Evolutionary conservation across 2,797 vertebrate species (phyloP).

Genomic region (Masticophis lateralis): DNA sequence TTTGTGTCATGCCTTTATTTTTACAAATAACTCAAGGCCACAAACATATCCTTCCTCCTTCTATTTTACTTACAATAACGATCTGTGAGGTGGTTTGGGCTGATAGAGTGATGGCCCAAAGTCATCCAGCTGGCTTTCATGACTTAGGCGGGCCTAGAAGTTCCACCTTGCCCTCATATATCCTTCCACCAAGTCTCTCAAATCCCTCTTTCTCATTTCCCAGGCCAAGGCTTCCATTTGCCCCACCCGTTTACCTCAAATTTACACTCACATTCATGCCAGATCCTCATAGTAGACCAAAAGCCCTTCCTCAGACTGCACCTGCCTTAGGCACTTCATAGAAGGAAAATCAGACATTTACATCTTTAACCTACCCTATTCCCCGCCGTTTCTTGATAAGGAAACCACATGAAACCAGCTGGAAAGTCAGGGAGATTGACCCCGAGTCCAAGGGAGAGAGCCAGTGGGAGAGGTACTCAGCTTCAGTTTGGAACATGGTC

Average conservation of each 20-base stretch:
- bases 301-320: not conserved
- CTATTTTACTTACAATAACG: not conserved
- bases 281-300: not conserved
- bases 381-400: not conserved
- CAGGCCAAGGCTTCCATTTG: not conserved
- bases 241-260: not conserved
- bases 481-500: not conserved
- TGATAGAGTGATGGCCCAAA: not conserved
- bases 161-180: not conserved
- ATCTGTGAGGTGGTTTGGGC: not conserved
- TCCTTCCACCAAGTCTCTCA: not conserved
- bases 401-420: not conserved
- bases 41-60: not conserved
- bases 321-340: not conserved
- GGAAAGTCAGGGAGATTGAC: not conserved
- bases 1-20: not conserved
- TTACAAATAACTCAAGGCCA: not conserved
- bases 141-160: not conserved
- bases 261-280: not conserved
- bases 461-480: not conserved
- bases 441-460: not conserved
- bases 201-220: not conserved
- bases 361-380: not conserved
- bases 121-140: too few relatives aligned
- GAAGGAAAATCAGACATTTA: not conserved